These are phyloP conservation scores for Pelusios castaneus DNA, from an alignment of 2,113 vertebrate species.

Conservation along the genomic window DNA sequence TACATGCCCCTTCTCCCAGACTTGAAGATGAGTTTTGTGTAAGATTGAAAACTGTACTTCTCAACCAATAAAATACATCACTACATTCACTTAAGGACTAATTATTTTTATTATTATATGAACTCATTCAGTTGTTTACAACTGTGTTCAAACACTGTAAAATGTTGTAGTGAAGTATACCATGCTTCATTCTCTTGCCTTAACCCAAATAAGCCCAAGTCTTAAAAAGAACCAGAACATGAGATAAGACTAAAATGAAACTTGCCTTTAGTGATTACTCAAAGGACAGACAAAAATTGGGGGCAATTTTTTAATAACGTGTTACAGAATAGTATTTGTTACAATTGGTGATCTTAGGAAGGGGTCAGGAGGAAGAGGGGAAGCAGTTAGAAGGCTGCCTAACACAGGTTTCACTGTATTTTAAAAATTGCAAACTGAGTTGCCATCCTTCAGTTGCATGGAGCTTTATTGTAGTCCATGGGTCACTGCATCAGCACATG, in stretches of 20 bases:
- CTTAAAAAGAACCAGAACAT: background rate
- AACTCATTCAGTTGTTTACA: background rate
- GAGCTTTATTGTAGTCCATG: background rate
- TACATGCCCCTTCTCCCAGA: background rate
- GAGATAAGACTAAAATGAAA: background rate
- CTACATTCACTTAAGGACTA: background rate
- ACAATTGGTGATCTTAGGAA: background rate
- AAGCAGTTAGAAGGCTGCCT: background rate
- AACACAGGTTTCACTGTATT: background rate
- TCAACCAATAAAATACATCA: background rate
- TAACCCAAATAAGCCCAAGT: background rate
- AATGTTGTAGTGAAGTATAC: background rate
- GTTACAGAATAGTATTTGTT: background rate
- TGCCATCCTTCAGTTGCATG: background rate
- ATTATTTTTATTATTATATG: background rate
- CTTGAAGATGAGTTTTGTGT: background rate
- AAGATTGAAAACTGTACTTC: no score
- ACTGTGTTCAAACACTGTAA: background rate
- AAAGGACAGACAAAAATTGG: background rate
- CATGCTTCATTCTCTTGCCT: background rate
- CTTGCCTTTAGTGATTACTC: background rate
- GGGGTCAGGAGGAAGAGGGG: rapidly evolving
- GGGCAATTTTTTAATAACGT: background rate
- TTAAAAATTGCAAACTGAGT: background rate
- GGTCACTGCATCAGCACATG: background rate